phyloP scores from a whole-genome alignment of 2,888 invertebrate species.

The Dicyrtomina minuta region DNA sequence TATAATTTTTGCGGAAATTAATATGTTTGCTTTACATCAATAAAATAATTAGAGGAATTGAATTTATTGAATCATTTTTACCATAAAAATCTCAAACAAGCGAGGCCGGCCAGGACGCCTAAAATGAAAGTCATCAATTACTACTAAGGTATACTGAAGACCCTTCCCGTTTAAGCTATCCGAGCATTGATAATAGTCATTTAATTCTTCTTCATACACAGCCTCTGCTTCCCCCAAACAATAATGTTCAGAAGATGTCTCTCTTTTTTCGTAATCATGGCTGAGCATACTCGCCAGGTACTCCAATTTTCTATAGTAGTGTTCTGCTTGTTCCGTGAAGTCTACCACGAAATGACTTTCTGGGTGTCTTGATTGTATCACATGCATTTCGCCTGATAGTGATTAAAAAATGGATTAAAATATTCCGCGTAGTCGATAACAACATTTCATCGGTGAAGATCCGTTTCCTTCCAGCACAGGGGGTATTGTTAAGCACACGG shows the following conservation, averaged over 20 bases:
- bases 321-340: constrained; percentile 11
- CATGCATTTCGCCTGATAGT: too few relatives aligned
- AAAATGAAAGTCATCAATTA: constrained; percentile 19
- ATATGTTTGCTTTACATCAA: not conserved
- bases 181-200: too few relatives aligned
- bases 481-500: too few relatives aligned
- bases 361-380: not conserved
- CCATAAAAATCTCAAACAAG: constrained; percentile 18
- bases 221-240: too few relatives aligned
- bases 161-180: too few relatives aligned
- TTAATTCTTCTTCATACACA: too few relatives aligned
- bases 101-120: constrained; percentile 8
- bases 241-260: too few relatives aligned
- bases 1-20: not conserved
- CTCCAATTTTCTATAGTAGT: constrained; percentile 1
- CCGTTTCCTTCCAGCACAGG: too few relatives aligned
- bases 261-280: too few relatives aligned
- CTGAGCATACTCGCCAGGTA: constrained; percentile 6
- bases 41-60: not conserved
- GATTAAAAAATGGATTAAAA: too few relatives aligned
- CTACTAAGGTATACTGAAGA: not conserved
- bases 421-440: too few relatives aligned
- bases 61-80: not conserved
- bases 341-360: not conserved
- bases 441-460: too few relatives aligned